Conservation (phyloP, 2,797 vertebrate species). For the Pelodytes ibericus region DNA sequence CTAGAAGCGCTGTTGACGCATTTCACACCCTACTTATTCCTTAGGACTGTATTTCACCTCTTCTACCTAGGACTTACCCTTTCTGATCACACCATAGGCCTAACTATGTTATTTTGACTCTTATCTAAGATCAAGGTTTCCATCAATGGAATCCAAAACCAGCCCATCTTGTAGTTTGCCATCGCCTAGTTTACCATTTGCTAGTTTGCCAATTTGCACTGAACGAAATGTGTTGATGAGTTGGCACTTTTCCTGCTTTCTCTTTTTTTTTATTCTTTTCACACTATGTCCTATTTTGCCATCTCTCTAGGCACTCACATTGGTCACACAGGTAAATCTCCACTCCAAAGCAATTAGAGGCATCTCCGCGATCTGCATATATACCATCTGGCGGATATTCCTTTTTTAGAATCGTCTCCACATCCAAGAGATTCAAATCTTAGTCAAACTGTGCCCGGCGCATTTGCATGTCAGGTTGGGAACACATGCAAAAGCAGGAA, state of each 20-base stretch:
- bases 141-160: too few relatives aligned
- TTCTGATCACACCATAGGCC: too few relatives aligned
- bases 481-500: conserved; percentile 41
- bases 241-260: neutral
- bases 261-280: neutral
- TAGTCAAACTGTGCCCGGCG: conserved; percentile 21
- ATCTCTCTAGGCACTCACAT: conserved; percentile 9
- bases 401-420: neutral
- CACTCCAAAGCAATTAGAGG: conserved; percentile 20
- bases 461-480: neutral
- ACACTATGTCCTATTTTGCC: conserved; percentile 14
- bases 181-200: too few relatives aligned
- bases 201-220: neutral
- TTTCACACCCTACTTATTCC: too few relatives aligned
- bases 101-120: too few relatives aligned
- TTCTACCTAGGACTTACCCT: too few relatives aligned
- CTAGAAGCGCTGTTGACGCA: too few relatives aligned
- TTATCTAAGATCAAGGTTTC: too few relatives aligned
- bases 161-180: too few relatives aligned
- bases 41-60: too few relatives aligned
- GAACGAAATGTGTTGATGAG: neutral
- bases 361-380: neutral
- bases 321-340: conserved; percentile 2
- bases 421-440: conserved; percentile 36
- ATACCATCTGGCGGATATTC: neutral